Percentiles rank a stretch among this genome's conserved stretches.
Conservation (phyloP, 2,888 invertebrate genomes). For the Spisula subtruncata region DNA sequence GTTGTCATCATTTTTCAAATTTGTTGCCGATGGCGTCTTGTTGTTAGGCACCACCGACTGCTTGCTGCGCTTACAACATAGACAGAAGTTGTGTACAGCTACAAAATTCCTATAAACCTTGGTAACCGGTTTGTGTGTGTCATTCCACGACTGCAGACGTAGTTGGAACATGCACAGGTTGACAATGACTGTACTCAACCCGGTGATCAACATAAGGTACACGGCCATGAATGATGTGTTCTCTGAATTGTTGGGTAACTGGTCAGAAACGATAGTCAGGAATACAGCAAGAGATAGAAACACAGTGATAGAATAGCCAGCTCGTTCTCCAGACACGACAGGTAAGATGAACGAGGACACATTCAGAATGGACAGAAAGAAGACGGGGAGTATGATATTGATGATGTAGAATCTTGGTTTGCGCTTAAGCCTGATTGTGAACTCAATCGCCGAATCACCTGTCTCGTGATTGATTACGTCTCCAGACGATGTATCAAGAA, state of each 20-base stretch:
- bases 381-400: constrained; percentile 38
- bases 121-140: background rate
- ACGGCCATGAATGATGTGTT: constrained; percentile 32
- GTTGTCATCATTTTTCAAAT: background rate
- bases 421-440: constrained; percentile 36
- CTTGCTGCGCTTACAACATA: background rate
- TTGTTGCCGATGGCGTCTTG: background rate
- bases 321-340: constrained; percentile 43
- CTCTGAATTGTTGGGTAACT: constrained; percentile 47
- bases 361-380: constrained; percentile 41
- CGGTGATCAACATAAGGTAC: constrained; percentile 36
- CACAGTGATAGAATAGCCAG: constrained; percentile 38
- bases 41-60: background rate
- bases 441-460: constrained; percentile 7
- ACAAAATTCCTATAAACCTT: constrained; percentile 5
- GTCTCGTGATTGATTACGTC: background rate
- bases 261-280: constrained; percentile 34
- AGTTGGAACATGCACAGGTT: constrained; percentile 6
- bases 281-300: constrained; percentile 50
- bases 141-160: constrained; percentile 22
- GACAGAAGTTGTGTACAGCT: background rate
- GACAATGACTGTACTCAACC: constrained; percentile 39
- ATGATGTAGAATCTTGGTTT: constrained; percentile 50
- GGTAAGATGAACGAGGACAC: constrained; percentile 37
- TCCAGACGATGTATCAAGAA: background rate